Conservation (phyloP, 23 tunicate species). For the Ciona savignyi region DNA sequence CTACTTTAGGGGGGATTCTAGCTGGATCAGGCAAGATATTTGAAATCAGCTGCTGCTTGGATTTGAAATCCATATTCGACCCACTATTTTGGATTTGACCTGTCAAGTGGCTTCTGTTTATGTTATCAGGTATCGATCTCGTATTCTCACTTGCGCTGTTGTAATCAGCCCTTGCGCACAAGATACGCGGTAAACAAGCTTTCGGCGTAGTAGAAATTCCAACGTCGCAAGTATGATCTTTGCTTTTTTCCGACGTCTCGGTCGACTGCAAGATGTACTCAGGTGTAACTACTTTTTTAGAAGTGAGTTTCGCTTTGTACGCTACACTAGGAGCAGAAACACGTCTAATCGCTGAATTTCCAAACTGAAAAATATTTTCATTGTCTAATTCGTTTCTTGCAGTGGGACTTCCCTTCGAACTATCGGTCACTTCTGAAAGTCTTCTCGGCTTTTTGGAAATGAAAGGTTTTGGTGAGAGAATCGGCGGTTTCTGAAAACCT, state of each 20-base stretch:
- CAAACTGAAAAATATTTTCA: neutral
- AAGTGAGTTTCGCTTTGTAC: neutral
- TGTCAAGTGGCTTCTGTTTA: neutral
- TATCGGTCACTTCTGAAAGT: neutral
- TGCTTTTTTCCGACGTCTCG: neutral
- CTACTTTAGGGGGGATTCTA: constrained; percentile 32
- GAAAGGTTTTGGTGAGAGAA: constrained; percentile 45
- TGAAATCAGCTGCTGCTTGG: neutral
- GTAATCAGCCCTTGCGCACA: neutral
- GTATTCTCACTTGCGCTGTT: neutral
- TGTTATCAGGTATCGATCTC: neutral
- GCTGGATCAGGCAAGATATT: neutral
- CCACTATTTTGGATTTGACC: neutral
- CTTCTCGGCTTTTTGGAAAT: constrained; percentile 24
- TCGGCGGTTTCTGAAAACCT: constrained; percentile 23
- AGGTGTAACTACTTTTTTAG: neutral
- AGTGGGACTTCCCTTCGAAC: neutral
- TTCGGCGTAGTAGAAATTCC: constrained; percentile 1
- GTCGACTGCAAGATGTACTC: neutral
- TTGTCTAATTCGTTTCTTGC: neutral
- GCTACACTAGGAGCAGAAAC: constrained; percentile 8
- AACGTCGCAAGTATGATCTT: neutral
- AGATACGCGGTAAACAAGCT: neutral
- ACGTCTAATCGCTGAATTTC: neutral
- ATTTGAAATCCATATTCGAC: neutral